These are phyloP conservation scores for Otolemur crassicaudatus DNA, from an alignment of 2,797 vertebrate species.

Conservation along the genomic window DNA sequence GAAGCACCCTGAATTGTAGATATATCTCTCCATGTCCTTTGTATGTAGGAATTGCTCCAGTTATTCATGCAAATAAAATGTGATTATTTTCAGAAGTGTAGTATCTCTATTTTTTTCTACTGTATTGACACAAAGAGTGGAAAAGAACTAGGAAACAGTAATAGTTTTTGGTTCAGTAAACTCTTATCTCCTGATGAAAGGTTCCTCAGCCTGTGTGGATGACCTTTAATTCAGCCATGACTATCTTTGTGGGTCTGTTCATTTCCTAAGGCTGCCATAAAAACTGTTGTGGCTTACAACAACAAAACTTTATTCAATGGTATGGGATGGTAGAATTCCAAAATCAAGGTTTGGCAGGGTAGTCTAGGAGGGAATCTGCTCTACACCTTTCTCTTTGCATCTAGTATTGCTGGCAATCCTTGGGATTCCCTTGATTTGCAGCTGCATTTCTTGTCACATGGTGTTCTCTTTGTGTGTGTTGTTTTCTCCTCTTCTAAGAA, in stretches of 20 bases:
- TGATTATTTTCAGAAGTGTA: not conserved
- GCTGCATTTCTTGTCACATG: not conserved
- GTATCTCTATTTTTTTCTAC: not conserved
- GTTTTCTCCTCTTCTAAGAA: not conserved
- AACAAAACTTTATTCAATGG: not conserved
- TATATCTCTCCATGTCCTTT: not conserved
- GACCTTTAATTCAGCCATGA: not conserved
- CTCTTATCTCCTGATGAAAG: too few relatives aligned
- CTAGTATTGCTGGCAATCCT: not conserved
- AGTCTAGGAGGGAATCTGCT: not conserved
- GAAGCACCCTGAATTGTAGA: not conserved
- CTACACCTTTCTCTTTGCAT: not conserved
- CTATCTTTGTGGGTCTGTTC: not conserved
- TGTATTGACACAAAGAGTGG: not conserved
- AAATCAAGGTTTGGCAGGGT: not conserved
- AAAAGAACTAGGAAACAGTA: not conserved
- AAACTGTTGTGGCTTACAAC: not conserved
- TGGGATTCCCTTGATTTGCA: rapidly evolving
- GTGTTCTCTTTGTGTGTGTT: not conserved
- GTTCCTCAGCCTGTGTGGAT: not conserved
- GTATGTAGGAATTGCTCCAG: not conserved
- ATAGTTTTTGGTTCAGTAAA: not conserved
- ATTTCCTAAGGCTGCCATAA: not conserved
- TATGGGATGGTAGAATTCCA: not conserved
- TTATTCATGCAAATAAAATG: not conserved